A percentile compares a stretch with the other conserved stretches of the same genome.
Conservation (phyloP, 2,888 invertebrate genomes). For the Gortyna flavago region DNA sequence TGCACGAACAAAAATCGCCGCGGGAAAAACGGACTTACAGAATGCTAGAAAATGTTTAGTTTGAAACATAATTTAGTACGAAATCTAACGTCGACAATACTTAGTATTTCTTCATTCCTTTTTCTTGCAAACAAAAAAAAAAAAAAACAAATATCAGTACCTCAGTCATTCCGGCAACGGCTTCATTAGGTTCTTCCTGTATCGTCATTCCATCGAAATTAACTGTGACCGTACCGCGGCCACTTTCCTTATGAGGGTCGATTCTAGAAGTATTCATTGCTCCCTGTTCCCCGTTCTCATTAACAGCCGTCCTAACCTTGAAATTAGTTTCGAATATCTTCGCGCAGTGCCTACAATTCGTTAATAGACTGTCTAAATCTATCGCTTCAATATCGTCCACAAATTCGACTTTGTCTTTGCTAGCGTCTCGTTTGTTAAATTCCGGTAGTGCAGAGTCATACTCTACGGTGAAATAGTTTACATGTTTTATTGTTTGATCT, state of each 20-base stretch:
- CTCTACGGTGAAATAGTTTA: slow-evolving; percentile 83
- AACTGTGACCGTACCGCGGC: slow-evolving; percentile 68
- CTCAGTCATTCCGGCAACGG: slow-evolving; percentile 73
- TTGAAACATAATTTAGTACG: too few species aligned
- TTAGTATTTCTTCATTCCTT: too few species aligned
- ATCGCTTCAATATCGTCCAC: slow-evolving; percentile 55
- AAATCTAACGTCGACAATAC: too few species aligned
- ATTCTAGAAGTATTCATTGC: slow-evolving; percentile 58
- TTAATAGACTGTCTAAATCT: slow-evolving; percentile 59
- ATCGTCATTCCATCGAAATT: slow-evolving; percentile 70
- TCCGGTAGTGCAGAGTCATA: slow-evolving; percentile 68
- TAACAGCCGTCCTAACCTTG: slow-evolving; percentile 76
- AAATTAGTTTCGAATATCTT: slow-evolving; percentile 67
- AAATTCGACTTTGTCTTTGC: slow-evolving; percentile 49
- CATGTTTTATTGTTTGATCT: slow-evolving; percentile 76
- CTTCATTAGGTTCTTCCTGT: slow-evolving; percentile 74
- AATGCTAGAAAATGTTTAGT: too few species aligned
- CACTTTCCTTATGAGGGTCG: slow-evolving; percentile 57
- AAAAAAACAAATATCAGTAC: slow-evolving; percentile 65
- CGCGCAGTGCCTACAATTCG: slow-evolving; percentile 78
- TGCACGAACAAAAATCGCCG: too few species aligned
- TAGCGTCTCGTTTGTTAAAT: slow-evolving; percentile 49
- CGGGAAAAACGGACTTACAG: too few species aligned
- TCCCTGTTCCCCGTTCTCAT: slow-evolving; percentile 55
- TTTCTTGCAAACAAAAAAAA: neutral